These are phyloP conservation scores for Drosophila tropicalis DNA, from an alignment of 1,140 invertebrate species.

Conservation along the genomic window DNA sequence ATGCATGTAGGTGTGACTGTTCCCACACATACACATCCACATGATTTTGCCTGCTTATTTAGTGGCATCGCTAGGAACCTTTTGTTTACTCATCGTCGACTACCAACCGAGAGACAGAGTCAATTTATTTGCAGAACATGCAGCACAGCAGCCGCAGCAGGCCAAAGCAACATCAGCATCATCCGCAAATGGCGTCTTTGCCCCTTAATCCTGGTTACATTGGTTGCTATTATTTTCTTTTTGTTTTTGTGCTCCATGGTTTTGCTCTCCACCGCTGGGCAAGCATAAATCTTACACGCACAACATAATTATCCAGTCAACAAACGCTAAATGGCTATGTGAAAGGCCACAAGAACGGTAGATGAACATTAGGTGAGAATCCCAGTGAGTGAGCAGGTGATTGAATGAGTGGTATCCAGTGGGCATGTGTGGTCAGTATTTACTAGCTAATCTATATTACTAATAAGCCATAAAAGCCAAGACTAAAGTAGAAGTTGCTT, in stretches of 20 bases:
- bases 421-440: constrained; percentile 37
- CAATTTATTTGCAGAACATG: constrained; percentile 79
- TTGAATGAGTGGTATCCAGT: constrained; percentile 53
- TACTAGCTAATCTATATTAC: constrained; percentile 32
- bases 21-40: constrained; percentile 17
- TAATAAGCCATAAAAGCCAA: constrained; percentile 51
- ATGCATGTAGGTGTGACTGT: no score
- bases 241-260: neutral
- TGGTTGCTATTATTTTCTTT: constrained; percentile 1
- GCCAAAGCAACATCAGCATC: constrained; percentile 7
- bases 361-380: constrained; percentile 8
- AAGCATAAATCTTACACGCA: constrained; percentile 75
- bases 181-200: constrained; percentile 64
- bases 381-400: constrained; percentile 1
- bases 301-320: constrained; percentile 81
- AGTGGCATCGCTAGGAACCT: constrained; percentile 28
- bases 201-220: constrained; percentile 62
- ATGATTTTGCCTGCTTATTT: constrained; percentile 16
- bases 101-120: constrained; percentile 62
- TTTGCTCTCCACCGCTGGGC: constrained; percentile 1
- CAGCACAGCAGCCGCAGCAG: constrained; percentile 33
- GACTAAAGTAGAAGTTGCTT: neutral
- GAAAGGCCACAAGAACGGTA: constrained; percentile 32
- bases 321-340: constrained; percentile 69
- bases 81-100: constrained; percentile 62